These are phyloP conservation scores for Hoplostethus atlanticus DNA, from an alignment of 2,797 vertebrate species.

Conservation along the genomic window DNA sequence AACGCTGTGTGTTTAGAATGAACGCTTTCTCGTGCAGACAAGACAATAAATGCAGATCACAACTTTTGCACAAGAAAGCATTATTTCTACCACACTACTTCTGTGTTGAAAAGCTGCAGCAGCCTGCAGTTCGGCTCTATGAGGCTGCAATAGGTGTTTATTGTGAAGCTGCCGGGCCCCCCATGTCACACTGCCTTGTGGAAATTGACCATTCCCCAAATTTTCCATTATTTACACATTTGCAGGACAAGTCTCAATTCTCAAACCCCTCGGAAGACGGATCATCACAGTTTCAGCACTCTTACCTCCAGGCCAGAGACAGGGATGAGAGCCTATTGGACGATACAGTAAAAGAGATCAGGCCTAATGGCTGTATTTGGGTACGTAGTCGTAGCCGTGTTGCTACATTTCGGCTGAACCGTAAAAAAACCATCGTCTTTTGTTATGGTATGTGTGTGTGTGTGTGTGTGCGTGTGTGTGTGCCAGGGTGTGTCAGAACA, in stretches of 20 bases:
- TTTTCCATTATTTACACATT: conserved; percentile 68
- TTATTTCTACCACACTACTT: too few relatives aligned
- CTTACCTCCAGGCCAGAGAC: conserved; percentile 49
- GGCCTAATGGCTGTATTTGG: too few relatives aligned
- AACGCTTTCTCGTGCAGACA: too few relatives aligned
- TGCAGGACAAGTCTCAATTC: conserved; percentile 47
- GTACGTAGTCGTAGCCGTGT: background rate
- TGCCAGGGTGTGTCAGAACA: conserved; percentile 42
- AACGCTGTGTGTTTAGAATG: too few relatives aligned
- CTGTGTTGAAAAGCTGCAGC: too few relatives aligned
- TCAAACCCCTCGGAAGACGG: conserved; percentile 22
- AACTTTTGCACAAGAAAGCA: too few relatives aligned
- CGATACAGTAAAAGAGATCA: background rate
- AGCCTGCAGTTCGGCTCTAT: too few relatives aligned
- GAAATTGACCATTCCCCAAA: conserved; percentile 29
- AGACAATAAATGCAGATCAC: too few relatives aligned
- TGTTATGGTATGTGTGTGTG: conserved; percentile 6
- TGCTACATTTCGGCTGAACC: background rate
- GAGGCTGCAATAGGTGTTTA: background rate
- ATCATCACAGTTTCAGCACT: conserved; percentile 61
- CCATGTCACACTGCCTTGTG: background rate
- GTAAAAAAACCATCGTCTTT: background rate
- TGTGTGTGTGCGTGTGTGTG: background rate
- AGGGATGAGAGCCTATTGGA: background rate
- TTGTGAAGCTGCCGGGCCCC: too few relatives aligned